phyloP scores from a whole-genome alignment of 64 coral and sea anemone species.

The Platygyra sinensis region DNA sequence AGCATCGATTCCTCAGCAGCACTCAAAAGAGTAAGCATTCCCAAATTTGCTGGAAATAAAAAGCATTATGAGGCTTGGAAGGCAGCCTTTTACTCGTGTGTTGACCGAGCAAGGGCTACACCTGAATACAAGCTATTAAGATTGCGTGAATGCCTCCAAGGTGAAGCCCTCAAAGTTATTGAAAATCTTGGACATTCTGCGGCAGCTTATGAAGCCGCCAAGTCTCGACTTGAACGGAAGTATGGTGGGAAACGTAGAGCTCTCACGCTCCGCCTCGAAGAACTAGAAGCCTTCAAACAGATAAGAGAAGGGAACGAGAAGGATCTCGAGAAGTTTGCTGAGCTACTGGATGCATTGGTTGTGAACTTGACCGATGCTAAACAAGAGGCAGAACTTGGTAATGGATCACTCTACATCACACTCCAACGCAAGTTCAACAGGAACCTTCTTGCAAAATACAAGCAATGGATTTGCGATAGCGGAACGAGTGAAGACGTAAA shows the following conservation, averaged over 20 bases:
- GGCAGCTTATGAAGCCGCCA: conserved; percentile 51
- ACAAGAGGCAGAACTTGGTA: conserved; percentile 53
- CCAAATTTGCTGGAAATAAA: conserved; percentile 10
- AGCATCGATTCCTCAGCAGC: conserved; percentile 10
- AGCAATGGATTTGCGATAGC: conserved; percentile 63
- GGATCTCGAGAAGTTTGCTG: conserved; percentile 55
- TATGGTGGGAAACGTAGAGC: conserved; percentile 56
- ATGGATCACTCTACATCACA: conserved; percentile 44
- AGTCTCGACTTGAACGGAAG: conserved; percentile 20
- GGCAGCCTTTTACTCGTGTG: conserved; percentile 5
- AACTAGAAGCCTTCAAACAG: conserved; percentile 50
- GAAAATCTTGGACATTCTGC: conserved; percentile 53
- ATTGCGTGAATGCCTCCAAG: conserved; percentile 25
- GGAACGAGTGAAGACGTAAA: not conserved
- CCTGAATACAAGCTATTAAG: conserved; percentile 17
- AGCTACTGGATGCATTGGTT: conserved; percentile 55
- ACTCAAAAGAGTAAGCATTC: conserved; percentile 1
- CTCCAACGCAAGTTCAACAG: conserved; percentile 52
- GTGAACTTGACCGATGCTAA: conserved; percentile 63
- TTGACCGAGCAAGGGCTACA: not conserved
- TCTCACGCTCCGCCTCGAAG: conserved; percentile 29
- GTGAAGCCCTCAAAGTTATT: conserved; percentile 19
- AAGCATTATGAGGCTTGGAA: conserved; percentile 13
- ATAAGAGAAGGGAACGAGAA: conserved; percentile 47
- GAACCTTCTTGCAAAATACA: conserved; percentile 34